Evolutionary conservation across 2,888 invertebrate species (phyloP), one percentile per base, ranked within the genome.

Genomic region (Zaprionus bogoriensis): DNA sequence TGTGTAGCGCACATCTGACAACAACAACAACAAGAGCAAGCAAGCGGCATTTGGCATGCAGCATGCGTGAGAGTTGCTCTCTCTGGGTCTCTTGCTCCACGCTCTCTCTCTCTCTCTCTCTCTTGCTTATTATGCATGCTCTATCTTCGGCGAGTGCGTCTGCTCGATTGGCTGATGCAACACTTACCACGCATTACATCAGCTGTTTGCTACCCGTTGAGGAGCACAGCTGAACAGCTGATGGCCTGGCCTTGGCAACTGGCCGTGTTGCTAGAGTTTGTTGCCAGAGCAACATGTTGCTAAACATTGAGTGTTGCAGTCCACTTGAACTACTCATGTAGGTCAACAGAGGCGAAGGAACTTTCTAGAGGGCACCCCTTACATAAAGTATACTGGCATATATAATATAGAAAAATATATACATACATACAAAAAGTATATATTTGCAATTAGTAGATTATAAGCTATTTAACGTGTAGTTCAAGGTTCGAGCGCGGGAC

Each of bases 151-250:
- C 12, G n/a, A 22, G 20, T 41, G 39, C 46, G 46, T 38, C 19
- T 41, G 61, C 62, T 60, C 53, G 48, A 61, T 74, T 77, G 80
- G 74, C 73, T 88, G 87, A 86, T 81, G 86, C 80, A 86, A 88
- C 72, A 80, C 52, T 60, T 77, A 27, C 36, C 39, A 42, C 47
- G 25, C 19, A 68, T 85, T 87, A 52, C 88, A 87, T 46, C 76
- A 84, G 81, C 66, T 61, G 67, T n/a, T n/a, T n/a, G 32, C 32
- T 32, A 9, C 52, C 61, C 45, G 5, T 44, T 25, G 30, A 17
- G n/a, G 46, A 30, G 17, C 14, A 36, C 14, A 36, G 9, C 4
- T 9, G 39, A 54, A 44, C 83, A 83, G 80, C 66, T 64, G 80
- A 64, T 52, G 19, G 32, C 22, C 22, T 32, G 25, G 6, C 20